A percentile compares a stretch with the other conserved stretches of the same genome.
Conservation (phyloP, 2,113 vertebrate species). For the Rhinopomastus cyanomelas region DNA sequence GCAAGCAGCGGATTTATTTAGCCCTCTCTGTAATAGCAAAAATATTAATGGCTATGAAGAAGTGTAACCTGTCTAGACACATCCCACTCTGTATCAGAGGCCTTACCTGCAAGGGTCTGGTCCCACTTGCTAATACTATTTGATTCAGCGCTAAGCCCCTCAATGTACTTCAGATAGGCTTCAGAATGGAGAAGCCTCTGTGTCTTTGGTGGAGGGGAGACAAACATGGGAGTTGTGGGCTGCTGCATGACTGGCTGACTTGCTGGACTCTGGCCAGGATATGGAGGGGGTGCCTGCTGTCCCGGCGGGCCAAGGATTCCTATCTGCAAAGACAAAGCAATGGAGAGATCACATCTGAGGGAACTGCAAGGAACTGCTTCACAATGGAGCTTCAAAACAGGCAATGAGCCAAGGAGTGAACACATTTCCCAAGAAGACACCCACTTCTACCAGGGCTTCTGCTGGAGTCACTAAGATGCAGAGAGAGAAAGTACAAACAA, state of each 20-base stretch:
- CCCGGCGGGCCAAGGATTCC: constrained; percentile 81
- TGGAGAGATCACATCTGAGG: background rate
- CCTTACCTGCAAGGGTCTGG: constrained; percentile 92
- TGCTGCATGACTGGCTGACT: constrained; percentile 88
- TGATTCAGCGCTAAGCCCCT: constrained; percentile 94
- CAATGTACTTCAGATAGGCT: constrained; percentile 95
- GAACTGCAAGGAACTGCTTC: background rate
- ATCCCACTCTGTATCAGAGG: background rate
- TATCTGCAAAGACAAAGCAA: constrained; percentile 71
- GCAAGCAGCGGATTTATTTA: background rate
- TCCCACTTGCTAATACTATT: constrained; percentile 96
- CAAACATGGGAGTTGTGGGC: constrained; percentile 94
- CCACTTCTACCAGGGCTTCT: background rate
- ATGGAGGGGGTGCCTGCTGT: constrained; percentile 90
- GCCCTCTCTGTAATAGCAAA: background rate
- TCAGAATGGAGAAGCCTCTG: constrained; percentile 97
- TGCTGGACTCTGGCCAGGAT: constrained; percentile 85
- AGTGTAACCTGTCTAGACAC: background rate
- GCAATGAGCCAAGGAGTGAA: background rate
- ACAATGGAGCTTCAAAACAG: background rate
- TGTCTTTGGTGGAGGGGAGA: constrained; percentile 93
- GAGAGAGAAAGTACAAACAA: background rate
- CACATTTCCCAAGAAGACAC: background rate
- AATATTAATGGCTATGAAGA: accelerated
- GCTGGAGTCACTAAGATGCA: background rate